Conservation (phyloP, 2,888 invertebrate genomes). For the Drepana falcataria region DNA sequence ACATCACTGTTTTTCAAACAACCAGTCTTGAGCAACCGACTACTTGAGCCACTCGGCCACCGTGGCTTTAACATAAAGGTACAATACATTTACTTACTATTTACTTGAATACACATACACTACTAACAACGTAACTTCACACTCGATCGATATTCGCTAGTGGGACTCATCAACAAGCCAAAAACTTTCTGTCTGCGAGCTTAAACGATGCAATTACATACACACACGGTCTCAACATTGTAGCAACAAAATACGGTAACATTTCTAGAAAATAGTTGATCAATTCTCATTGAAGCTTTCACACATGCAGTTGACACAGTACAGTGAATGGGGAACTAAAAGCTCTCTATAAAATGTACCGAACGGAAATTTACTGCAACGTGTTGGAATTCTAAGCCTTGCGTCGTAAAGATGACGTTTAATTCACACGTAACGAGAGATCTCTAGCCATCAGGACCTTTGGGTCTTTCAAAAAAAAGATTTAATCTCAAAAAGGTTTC, state of each 20-base stretch:
- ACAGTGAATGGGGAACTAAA: not conserved
- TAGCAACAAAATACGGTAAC: not conserved
- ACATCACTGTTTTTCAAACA: no score
- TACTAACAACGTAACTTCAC: no score
- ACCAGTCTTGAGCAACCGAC: no score
- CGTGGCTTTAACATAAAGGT: no score
- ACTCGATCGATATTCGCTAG: no score
- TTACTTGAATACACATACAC: no score
- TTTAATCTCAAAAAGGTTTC: no score
- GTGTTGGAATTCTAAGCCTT: not conserved
- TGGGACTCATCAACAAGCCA: not conserved
- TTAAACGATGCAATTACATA: not conserved
- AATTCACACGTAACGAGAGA: not conserved
- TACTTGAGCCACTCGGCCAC: no score
- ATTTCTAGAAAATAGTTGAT: not conserved
- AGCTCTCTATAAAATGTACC: not conserved
- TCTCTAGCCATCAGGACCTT: no score
- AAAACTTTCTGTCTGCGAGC: not conserved
- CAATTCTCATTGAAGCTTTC: not conserved
- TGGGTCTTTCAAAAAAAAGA: no score
- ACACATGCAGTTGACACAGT: slow-evolving; percentile 9
- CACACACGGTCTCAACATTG: not conserved
- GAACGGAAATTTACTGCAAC: not conserved
- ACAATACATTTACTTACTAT: no score
- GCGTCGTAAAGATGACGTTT: not conserved